Percentiles rank a stretch among this genome's conserved stretches.
These are phyloP conservation scores for Mycteria americana DNA, from an alignment of 2,797 vertebrate species.

Conservation along the genomic window DNA sequence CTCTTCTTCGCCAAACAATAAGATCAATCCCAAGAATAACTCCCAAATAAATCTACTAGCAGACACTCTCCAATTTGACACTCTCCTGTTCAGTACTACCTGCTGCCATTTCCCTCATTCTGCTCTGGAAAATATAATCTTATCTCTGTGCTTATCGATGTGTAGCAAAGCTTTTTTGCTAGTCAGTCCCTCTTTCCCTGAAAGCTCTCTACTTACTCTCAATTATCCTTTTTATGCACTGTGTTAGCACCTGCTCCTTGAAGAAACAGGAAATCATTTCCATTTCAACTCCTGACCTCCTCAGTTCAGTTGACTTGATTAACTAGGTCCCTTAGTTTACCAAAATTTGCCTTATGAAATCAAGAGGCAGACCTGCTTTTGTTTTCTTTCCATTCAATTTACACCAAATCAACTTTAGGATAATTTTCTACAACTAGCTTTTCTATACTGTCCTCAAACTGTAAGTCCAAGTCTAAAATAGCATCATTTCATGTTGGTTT, in stretches of 20 bases:
- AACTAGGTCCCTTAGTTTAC: not conserved
- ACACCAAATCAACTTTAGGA: not conserved
- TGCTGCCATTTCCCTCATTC: not conserved
- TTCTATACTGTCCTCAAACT: not conserved
- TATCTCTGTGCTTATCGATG: not conserved
- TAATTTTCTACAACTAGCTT: not conserved
- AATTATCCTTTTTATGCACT: not conserved
- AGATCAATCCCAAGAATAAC: not conserved
- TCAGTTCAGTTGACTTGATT: not conserved
- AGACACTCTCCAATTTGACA: not conserved
- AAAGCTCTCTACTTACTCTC: not conserved
- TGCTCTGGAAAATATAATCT: not conserved
- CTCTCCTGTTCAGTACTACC: not conserved
- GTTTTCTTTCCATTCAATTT: not conserved
- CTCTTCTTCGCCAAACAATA: not conserved
- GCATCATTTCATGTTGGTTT: not conserved
- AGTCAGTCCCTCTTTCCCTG: not conserved
- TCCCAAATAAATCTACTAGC: not conserved
- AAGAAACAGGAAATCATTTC: not conserved
- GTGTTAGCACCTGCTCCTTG: not conserved
- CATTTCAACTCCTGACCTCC: not conserved
- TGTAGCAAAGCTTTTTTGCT: not conserved
- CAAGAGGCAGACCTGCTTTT: not conserved
- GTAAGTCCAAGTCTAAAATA: constrained; percentile 4
- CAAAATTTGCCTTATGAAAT: not conserved